A percentile compares a stretch with the other conserved stretches of the same genome.
Evolutionary conservation across 1,140 invertebrate genomes (phyloP).

Genomic region (Drosophila orosa): DNA sequence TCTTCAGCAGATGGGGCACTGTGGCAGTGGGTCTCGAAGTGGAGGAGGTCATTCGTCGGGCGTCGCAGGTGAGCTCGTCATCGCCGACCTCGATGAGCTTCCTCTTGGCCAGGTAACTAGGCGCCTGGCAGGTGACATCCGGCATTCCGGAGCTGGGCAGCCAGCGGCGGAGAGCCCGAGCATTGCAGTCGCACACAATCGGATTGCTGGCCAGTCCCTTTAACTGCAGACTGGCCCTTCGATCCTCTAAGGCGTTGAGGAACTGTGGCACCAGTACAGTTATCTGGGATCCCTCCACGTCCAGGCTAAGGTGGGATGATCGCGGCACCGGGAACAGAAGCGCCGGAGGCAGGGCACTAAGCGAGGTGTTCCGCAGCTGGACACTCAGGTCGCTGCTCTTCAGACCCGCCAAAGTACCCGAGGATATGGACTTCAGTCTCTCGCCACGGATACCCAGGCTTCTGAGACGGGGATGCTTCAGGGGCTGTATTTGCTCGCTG

Average conservation of each 20-base stretch:
- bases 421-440: constrained; percentile 90
- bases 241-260: constrained; percentile 91
- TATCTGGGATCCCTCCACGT: constrained; percentile 91
- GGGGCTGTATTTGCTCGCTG: constrained; percentile 91
- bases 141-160: constrained; percentile 87
- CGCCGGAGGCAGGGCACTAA: constrained; percentile 90
- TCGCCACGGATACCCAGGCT: constrained; percentile 90
- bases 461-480: constrained; percentile 91
- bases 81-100: constrained; percentile 90
- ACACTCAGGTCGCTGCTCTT: constrained; percentile 89
- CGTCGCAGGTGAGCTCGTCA: constrained; percentile 91
- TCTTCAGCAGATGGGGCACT: constrained; percentile 71
- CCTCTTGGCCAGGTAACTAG: constrained; percentile 88
- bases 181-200: constrained; percentile 93
- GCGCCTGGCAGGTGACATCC: constrained; percentile 88
- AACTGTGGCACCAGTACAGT: constrained; percentile 90
- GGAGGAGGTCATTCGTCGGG: constrained; percentile 86
- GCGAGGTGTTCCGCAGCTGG: constrained; percentile 91
- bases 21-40: constrained; percentile 82
- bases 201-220: constrained; percentile 91
- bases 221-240: constrained; percentile 89
- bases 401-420: constrained; percentile 92
- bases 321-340: constrained; percentile 94
- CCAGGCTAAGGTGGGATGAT: constrained; percentile 91
- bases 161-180: constrained; percentile 91